Evolutionary conservation across 2,797 vertebrate species (phyloP), one percentile per base, ranked within the genome.

Genomic region (Platalea minor): DNA sequence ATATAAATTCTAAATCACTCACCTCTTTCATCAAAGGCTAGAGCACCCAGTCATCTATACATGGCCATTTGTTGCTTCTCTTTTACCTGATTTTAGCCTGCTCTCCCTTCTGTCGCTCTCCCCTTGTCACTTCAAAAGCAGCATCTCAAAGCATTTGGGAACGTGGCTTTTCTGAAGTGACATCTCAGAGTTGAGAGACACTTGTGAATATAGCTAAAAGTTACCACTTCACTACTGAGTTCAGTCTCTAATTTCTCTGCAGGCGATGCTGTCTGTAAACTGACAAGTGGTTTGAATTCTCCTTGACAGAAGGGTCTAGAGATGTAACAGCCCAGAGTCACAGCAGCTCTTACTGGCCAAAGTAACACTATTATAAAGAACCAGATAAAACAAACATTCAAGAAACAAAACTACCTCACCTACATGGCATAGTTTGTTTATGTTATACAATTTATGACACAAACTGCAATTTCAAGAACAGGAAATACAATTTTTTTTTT

Each of bases 161-260:
- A 89, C 6, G 18, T 33, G 35, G 51, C 63, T 77, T 85, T 96
- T 68, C 78, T 89, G 53, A 96, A 92, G 91, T 76, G 89, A 57
- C 79, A 87, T 86, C 87, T 96, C 82, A 76, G 76, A 79, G 63
- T 21, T 76, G 67, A 96, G 91, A 94, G 91, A 83, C 63, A 93
- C 89, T 96, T 92, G 70, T 91, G 88, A 91, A 79, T 46, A 68
- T 1, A 93, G 83, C 60, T 94, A 54, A 59, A 95, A 95, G 93
- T 96, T 94, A 85, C 86, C 93, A 79, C 91, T 96, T 94, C 85
- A 75, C 89, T 73, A 20, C 53, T 15, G 76, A 69, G 61, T 67
- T 96, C 78, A 82, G 46, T 29, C 53, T 89, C 64, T 85, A 85
- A 93, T 85, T 94, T 93, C 63, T 86, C 90, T 75, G 83, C 87